Base-by-base conservation (phyloP, 2,113 vertebrate species). In the Pelvicachromis taeniatus region DNA sequence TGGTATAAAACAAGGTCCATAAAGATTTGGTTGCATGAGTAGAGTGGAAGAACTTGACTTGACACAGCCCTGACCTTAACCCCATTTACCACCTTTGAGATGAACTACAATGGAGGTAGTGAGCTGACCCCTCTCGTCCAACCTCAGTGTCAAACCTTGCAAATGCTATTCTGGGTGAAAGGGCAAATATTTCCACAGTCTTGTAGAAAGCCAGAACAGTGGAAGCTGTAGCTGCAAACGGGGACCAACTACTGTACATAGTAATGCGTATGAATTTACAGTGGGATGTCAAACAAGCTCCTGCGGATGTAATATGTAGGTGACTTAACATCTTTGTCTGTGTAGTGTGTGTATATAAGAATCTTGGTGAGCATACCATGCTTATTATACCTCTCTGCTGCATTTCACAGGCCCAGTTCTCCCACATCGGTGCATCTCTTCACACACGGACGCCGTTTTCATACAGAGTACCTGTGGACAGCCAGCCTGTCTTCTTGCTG, bases 361-460 rank as follows among this genome's bases (percentile, higher is more conserved):
- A 45, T 45, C 65, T 73, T 10, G 40, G 14, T 48, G 40, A 73
- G 29, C 10, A 73, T 50, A 19, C 23, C 4, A 31, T 73, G 26
- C 40, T 73, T 73, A 48, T 73, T 73, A 50, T 29, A 10, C 53
- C 40, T 78, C 61, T 88, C 93, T 78, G 35, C 2, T 81, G 73
- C 7, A 19, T 19, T 35, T 80, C 33, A 56, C 87, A 99, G 98
- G 97, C 97, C 79, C 98, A 99, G 87, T 99, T 99, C 90, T 97
- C 96, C 88, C 97, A 99, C 85, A 97, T 98, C 6, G 97, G 98
- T 68, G 97, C 97, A 11, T 99, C 98, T 87, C 97, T 99, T 59
- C 98, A 99, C 91, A 98, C 98, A 29, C 96, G 98, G 93, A 99
- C 98, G 1, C 97, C 98, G 4, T 98, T 98, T 92, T 95, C 96